Base-by-base conservation (phyloP, 2,797 vertebrate genomes). In the Neostethus bicornis region DNA sequence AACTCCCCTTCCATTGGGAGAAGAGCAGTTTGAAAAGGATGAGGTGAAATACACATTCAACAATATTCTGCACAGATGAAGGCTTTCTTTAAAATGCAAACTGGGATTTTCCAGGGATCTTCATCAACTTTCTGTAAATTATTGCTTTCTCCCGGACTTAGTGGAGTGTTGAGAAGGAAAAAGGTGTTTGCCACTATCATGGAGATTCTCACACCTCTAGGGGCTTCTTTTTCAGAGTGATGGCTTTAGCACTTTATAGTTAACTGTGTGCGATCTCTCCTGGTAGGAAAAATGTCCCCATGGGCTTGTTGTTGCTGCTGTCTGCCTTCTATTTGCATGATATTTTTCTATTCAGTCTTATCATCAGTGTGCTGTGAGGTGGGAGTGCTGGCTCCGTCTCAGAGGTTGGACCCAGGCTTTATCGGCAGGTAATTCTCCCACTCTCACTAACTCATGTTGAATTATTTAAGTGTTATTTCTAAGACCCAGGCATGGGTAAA, bases 261-360 rank as follows among this genome's bases (percentile, higher is more conserved):
- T 73, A 86, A 88, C 83, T 85, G 85, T 86, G 83, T 82, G 79
- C 60, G 81, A 80, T 87, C 84, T 88, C 83, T 83, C 70, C 42
- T 68, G 75, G 64, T 72, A 68, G 77, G 54, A 70, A 81, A n/a
- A 78, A 83, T 79, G 85, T 86, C 86, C 86, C 86, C 81, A 83
- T 85, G 79, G 81, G 87, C 83, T 85, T 88, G 88, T 88, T 89
- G 88, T 90, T 87, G 89, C 83, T 87, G 83, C 87, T 86, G 87
- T 86, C 87, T 87, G 84, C 82, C 84, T 84, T 75, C 84, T 88
- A 89, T 90, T 90, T 90, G 89, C 88, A 89, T 88, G 88, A 85
- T 89, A 89, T 89, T 89, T 85, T 84, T 85, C 84, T 87, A 84
- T 89, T 89, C 84, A 87, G 77, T 68, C 86, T 89, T 89, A 90